Evolutionary conservation across 2,797 vertebrate genomes (phyloP).

Genomic region (Lepilemur ruficaudatus): DNA sequence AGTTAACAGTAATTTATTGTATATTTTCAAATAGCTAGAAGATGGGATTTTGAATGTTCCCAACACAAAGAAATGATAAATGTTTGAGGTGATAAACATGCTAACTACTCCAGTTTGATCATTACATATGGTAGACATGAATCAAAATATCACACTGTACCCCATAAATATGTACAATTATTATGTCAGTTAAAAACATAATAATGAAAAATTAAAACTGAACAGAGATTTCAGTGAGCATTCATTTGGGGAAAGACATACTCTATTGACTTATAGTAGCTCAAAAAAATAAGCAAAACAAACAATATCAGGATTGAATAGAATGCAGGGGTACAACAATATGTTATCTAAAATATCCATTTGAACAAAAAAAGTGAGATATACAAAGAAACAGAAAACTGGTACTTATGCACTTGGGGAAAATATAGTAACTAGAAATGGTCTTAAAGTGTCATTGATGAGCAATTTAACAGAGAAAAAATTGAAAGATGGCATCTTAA

Average conservation of each 20-base stretch:
- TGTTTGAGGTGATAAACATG: not conserved
- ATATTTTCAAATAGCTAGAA: not conserved
- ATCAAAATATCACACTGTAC: not conserved
- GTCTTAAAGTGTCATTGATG: not conserved
- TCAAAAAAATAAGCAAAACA: not conserved
- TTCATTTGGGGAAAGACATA: not conserved
- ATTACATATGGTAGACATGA: not conserved
- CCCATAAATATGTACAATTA: not conserved
- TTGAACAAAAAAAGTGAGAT: not conserved
- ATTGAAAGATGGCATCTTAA: not conserved
- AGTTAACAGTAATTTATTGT: not conserved
- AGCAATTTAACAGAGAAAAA: not conserved
- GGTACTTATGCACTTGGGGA: not conserved
- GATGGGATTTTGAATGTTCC: not conserved
- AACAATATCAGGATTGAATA: not conserved
- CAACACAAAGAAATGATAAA: not conserved
- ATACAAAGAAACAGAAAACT: not conserved
- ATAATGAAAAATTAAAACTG: not conserved
- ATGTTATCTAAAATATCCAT: not conserved
- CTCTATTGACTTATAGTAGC: not conserved
- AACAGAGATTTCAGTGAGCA: not conserved
- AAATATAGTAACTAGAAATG: not conserved
- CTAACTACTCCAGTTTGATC: not conserved
- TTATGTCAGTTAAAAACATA: not conserved
- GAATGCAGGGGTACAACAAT: not conserved